These are phyloP conservation scores for Proctacanthus coquilletti DNA, from an alignment of 1,140 invertebrate genomes.

Conservation along the genomic window DNA sequence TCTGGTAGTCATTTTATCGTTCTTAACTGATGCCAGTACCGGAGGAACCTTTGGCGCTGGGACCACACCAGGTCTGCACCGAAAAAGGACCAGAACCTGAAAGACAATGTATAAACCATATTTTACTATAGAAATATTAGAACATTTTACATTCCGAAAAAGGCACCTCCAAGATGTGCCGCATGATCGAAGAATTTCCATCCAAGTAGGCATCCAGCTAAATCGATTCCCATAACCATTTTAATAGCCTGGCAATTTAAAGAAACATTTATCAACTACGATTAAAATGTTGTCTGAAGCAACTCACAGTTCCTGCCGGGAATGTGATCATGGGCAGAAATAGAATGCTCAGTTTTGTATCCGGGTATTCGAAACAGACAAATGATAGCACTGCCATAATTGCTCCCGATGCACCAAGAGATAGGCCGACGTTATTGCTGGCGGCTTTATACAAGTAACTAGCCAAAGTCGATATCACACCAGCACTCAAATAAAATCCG, in stretches of 20 bases:
- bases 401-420: constrained; percentile 87
- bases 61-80: too few species aligned
- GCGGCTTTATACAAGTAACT: constrained; percentile 69
- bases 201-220: constrained; percentile 62
- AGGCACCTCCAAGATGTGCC: constrained; percentile 87
- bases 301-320: constrained; percentile 61
- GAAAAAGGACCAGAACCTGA: too few species aligned
- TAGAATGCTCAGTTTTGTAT: constrained; percentile 71
- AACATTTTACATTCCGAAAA: constrained; percentile 86
- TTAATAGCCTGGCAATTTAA: constrained; percentile 59
- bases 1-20: too few species aligned
- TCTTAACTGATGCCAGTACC: too few species aligned
- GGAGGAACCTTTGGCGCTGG: too few species aligned
- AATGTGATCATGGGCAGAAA: constrained; percentile 81
- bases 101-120: too few species aligned
- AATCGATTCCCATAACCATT: constrained; percentile 67
- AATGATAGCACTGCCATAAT: constrained; percentile 80
- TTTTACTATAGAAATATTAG: too few species aligned
- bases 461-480: constrained; percentile 71
- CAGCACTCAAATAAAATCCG: constrained; percentile 76
- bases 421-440: constrained; percentile 47
- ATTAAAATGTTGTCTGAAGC: not conserved
- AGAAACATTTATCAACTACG: not conserved
- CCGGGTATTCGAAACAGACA: constrained; percentile 73
- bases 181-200: constrained; percentile 94